Evolutionary conservation across 2,113 vertebrate species (phyloP), one percentile per base, ranked within the genome.

Genomic region (Esox niger): DNA sequence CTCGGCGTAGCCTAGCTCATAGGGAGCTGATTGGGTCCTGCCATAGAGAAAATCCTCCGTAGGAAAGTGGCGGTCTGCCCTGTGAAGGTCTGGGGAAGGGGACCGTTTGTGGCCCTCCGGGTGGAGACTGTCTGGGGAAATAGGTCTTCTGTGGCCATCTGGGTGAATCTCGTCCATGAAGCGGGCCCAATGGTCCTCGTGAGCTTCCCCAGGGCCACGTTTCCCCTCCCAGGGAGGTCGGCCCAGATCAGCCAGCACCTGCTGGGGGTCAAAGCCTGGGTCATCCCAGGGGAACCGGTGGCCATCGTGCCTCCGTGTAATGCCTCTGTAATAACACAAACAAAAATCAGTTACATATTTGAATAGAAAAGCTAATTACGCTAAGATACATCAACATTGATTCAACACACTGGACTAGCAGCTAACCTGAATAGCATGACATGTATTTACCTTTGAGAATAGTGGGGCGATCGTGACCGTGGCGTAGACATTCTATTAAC

Each of bases 401-500:
- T 43, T 43, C 38, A 10, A 43, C 38, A 43, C 38, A 43, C 38
- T 17, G 15, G 38, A 43, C 38, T 43, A 43, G 38, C 38, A 43
- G 3, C 11, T 17, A 15, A 43, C 13, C 13, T 17, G 2, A 43
- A 43, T 15, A 43, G 38, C 17, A 15, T 52, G 47, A 11, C 7
- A 52, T 6, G 1, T 0, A 65, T 63, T 67, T 84, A 91, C 91
- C 88, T 91, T 83, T 74, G 82, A 2, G 64, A 68, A 73, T 64
- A 70, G 58, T 62, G 27, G 17, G 88, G 89, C 1, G 90, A 85
- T 31, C 69, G 80, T 1, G 90, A 85, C 31, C 69, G 80, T 4
- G 79, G 84, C 70, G 77, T 78, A 30, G 91, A 91, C 90, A 91
- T 91, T 84, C 71, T 68, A 4, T 62, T 60, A 38, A 77, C 84